Base-by-base conservation (phyloP, 2,888 invertebrate genomes). In the Watsonalla binaria region DNA sequence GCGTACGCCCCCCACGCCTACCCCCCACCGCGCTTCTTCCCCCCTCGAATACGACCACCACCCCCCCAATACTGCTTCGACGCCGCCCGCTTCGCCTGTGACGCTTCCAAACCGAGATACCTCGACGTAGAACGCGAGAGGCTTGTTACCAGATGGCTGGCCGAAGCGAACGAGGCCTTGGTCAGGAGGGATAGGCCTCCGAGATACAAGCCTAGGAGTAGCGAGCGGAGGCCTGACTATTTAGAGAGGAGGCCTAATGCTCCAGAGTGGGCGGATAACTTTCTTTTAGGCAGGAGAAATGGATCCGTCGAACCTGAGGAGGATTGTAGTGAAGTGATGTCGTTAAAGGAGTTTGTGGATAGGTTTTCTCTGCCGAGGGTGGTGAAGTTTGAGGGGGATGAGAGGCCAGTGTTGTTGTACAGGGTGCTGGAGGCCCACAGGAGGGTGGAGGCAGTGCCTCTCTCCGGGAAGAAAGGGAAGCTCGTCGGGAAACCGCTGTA, bases 341-440 rank as follows among this genome's bases (percentile, higher is more conserved):
- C 87, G 6, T 76, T 91, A 46, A 90, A 92, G 65, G 92, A 93
- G 68, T 93, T 93, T 74, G 87, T 93, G 70, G 92, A 93, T 69
- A 90, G 92, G 79, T 93, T 92, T 71, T 92, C 93, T 34, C 77
- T 93, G 61, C 93, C 93, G 6, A 85, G 93, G 56, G 92, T 93
- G 34, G 93, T 93, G 64, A 84, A 90, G 68, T 87, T 93, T 45
- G 92, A 90, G 51, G 91, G 91, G 51, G 87, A 90, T 62, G 92
- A 92, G 57, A 91, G 92, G 73, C 92, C 93, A 54, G 87, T 94
- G 77, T 83, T 94, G 61, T 78, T 94, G 72, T 94, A 93, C 72
- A 87, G 93, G 65, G 93, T 93, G 64, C 84, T 93, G 68, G 92
- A 92, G 68, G 93, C 92, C 57, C 93, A 92, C 68, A 88, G 93